phyloP scores from a whole-genome alignment of 2,797 vertebrate genomes.

The Micromesistius poutassou region DNA sequence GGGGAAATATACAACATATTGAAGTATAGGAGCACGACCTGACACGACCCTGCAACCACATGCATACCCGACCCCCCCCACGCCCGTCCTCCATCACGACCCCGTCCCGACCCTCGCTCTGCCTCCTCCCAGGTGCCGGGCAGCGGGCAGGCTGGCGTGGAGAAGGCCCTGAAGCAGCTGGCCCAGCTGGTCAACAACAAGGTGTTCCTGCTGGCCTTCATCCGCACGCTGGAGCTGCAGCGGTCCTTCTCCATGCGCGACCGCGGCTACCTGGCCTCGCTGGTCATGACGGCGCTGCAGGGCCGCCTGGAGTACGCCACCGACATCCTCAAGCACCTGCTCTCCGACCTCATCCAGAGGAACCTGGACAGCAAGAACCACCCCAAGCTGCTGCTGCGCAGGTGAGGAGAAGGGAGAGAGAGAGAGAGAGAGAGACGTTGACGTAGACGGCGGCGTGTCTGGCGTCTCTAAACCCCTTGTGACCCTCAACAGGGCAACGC shows the following conservation, averaged over 20 bases:
- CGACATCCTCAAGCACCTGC: conserved; percentile 91
- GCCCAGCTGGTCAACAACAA: conserved; percentile 96
- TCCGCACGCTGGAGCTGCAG: conserved; percentile 93
- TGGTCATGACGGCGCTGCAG: conserved; percentile 97
- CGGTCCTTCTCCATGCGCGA: conserved; percentile 98
- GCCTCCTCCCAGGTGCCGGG: conserved; percentile 79
- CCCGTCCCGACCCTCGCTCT: no score
- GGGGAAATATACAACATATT: no score
- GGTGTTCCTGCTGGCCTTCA: conserved; percentile 93
- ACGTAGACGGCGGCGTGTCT: background rate
- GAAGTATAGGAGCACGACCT: no score
- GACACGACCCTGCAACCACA: no score
- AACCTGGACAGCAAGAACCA: conserved; percentile 98
- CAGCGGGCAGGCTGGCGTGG: conserved; percentile 86
- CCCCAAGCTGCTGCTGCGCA: conserved; percentile 91
- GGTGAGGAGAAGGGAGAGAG: conserved; percentile 67
- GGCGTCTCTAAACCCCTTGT: no score
- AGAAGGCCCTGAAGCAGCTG: conserved; percentile 94
- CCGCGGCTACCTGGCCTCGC: conserved; percentile 93
- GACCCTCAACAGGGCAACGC: no score
- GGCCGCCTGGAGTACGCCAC: conserved; percentile 92
- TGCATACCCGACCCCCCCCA: no score
- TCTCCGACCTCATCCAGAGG: conserved; percentile 91
- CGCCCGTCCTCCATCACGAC: no score
- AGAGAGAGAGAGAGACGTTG: no score